Base-by-base conservation (phyloP, 1,140 invertebrate species). In the Drosophila mauritiana region DNA sequence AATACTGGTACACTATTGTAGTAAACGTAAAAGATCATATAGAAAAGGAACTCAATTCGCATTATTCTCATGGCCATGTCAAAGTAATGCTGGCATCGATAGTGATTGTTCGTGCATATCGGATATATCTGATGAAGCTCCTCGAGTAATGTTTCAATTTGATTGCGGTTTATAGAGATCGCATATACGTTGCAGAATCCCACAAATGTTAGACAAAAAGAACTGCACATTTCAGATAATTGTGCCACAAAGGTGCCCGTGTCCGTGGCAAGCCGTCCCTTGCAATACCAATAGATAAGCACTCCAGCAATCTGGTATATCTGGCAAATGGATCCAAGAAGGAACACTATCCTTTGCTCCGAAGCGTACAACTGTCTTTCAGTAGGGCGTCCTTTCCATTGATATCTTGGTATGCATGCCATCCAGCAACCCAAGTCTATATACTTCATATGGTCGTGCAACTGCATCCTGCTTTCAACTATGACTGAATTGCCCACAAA, bases 271-370 rank as follows among this genome's bases (percentile, higher is more conserved):
- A 8, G 17, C 2, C 59, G 25, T 4, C 85, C 53, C 1, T 58
- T 46, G n/a, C 73, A 31, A 12, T 53, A 55, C 37, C 85, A 52
- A 63, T 76, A 76, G 36, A 76, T 57, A 4, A 80, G 6, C 63
- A 83, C 42, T 13, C 89, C 90, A 40, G 90, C 4, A 64, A 76
- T 89, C 43, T 91, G 90, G 56, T 79, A 90, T 12, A 69, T 10
- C 15, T 78, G 42, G 43, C 79, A 83, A 1, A 73, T 3, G 12
- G 56, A 52, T 3, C 76, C 81, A 7, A 91, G 45, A 5, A 57
- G 8, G n/a, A 82, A 73, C 22, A 75, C 49, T 1, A 57, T 7
- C 13, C 25, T 36, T 51, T 11, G 54, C n/a, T 1, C 7, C 59
- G 34, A 27, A 0, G 13, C 25, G 5, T n/a, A 34, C 2, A 31